Percentiles rank a stretch among this genome's conserved stretches.
phyloP scores from a whole-genome alignment of 1,140 invertebrate species.

The Armadillidium nasatum region DNA sequence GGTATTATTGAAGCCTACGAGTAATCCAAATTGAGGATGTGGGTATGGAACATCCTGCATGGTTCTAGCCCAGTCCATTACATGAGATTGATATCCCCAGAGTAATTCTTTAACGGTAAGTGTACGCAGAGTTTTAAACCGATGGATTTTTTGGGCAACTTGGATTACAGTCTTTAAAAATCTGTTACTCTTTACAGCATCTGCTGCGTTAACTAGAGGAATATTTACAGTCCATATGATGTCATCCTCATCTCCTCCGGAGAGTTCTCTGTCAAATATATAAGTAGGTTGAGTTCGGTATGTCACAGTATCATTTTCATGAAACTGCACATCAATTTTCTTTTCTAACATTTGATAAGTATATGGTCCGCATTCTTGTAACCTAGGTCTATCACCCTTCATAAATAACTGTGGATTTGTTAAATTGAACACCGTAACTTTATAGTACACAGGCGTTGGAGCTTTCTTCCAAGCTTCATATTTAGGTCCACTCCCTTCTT shows the following conservation, averaged over 20 bases:
- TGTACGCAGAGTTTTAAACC: slow-evolving; percentile 83
- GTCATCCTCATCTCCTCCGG: slow-evolving; percentile 71
- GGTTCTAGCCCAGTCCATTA: slow-evolving; percentile 75
- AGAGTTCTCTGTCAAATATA: slow-evolving; percentile 74
- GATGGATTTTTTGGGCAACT: slow-evolving; percentile 69
- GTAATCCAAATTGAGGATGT: slow-evolving; percentile 82
- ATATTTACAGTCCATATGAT: slow-evolving; percentile 84
- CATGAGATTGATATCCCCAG: slow-evolving; percentile 86
- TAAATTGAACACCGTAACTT: slow-evolving; percentile 55
- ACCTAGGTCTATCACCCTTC: slow-evolving; percentile 35
- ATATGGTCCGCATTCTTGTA: slow-evolving; percentile 39
- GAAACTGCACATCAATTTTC: slow-evolving; percentile 74
- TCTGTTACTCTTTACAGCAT: slow-evolving; percentile 40
- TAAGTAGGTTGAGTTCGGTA: slow-evolving; percentile 59
- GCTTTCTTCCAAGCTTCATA: slow-evolving; percentile 45
- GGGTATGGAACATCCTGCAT: slow-evolving; percentile 83
- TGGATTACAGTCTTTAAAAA: slow-evolving; percentile 65
- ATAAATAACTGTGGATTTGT: slow-evolving; percentile 52
- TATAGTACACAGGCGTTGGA: slow-evolving; percentile 53
- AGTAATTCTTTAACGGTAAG: slow-evolving; percentile 79
- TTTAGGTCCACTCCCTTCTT: slow-evolving; percentile 35
- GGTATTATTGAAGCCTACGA: slow-evolving; percentile 80
- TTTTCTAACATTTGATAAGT: slow-evolving; percentile 60
- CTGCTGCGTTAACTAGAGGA: slow-evolving; percentile 65
- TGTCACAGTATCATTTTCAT: slow-evolving; percentile 79